phyloP scores from a whole-genome alignment of 2,888 invertebrate species.

The Pterostichus madidus region DNA sequence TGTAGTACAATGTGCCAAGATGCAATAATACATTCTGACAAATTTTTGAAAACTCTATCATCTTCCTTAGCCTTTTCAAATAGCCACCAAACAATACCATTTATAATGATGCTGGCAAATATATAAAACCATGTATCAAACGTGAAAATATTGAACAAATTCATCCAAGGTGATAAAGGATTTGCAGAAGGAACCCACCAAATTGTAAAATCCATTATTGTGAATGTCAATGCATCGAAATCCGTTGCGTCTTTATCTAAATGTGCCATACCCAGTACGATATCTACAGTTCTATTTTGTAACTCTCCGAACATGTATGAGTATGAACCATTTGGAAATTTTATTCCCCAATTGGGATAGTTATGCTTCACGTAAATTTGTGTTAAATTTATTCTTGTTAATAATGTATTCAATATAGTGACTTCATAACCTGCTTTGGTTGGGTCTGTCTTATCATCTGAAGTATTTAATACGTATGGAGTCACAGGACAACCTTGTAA shows the following conservation, averaged over 20 bases:
- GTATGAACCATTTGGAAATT: slow-evolving; percentile 77
- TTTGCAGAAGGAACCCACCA: slow-evolving; percentile 45
- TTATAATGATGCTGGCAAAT: background rate
- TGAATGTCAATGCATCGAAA: slow-evolving; percentile 2
- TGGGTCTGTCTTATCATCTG: slow-evolving; percentile 23
- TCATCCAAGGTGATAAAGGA: background rate
- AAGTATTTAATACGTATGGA: slow-evolving; percentile 69
- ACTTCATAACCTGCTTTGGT: slow-evolving; percentile 70
- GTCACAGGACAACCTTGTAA: slow-evolving; percentile 64
- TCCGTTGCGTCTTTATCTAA: background rate
- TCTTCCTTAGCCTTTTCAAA: background rate
- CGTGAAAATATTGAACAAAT: slow-evolving; percentile 7
- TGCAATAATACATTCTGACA: background rate
- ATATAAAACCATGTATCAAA: slow-evolving; percentile 11
- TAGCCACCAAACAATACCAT: slow-evolving; percentile 56
- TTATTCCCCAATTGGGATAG: slow-evolving; percentile 76
- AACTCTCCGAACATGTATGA: slow-evolving; percentile 78
- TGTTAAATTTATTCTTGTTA: slow-evolving; percentile 68
- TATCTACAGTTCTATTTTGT: slow-evolving; percentile 75
- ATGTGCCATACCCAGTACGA: slow-evolving; percentile 79
- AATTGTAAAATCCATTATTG: slow-evolving; percentile 15
- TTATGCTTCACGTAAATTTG: slow-evolving; percentile 66
- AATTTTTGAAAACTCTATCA: background rate
- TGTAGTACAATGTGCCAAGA: slow-evolving; percentile 20
- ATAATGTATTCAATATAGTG: slow-evolving; percentile 67